A percentile compares a stretch with the other conserved stretches of the same genome.
Evolutionary conservation across 2,113 vertebrate genomes (phyloP).

Genomic region (Gopherus evgoodei): DNA sequence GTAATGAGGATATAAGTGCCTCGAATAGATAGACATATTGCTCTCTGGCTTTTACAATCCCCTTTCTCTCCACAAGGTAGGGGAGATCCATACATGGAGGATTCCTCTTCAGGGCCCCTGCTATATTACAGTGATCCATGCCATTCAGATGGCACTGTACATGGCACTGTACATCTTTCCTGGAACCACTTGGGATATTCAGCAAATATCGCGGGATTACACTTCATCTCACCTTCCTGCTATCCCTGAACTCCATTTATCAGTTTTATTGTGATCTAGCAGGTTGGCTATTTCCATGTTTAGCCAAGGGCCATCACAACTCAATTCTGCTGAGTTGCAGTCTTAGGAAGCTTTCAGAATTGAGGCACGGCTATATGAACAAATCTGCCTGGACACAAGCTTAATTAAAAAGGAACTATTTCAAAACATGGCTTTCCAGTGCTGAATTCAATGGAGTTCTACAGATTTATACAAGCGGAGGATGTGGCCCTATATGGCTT

Average conservation of each 20-base stretch:
- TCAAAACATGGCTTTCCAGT: neutral
- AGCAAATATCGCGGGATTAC: neutral
- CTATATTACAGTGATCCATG: neutral
- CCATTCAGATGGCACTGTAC: neutral
- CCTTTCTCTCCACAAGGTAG: neutral
- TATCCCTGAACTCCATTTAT: neutral
- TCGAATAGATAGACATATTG: too few relatives aligned
- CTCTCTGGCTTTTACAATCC: neutral
- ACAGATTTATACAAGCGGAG: neutral
- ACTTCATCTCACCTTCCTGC: neutral
- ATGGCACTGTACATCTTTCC: neutral
- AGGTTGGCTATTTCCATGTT: neutral
- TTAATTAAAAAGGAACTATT: neutral
- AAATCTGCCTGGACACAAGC: neutral
- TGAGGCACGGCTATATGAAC: neutral
- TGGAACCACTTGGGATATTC: neutral
- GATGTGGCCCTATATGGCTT: neutral
- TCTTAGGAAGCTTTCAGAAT: neutral
- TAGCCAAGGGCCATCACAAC: neutral
- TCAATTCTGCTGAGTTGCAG: neutral
- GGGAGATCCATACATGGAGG: neutral
- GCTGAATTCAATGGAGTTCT: neutral
- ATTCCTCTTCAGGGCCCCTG: neutral
- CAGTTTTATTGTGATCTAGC: neutral
- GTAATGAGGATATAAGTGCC: neutral